Evolutionary conservation across 2,113 vertebrate genomes (phyloP), one percentile per base, ranked within the genome.

Genomic region (Polypterus bichir): DNA sequence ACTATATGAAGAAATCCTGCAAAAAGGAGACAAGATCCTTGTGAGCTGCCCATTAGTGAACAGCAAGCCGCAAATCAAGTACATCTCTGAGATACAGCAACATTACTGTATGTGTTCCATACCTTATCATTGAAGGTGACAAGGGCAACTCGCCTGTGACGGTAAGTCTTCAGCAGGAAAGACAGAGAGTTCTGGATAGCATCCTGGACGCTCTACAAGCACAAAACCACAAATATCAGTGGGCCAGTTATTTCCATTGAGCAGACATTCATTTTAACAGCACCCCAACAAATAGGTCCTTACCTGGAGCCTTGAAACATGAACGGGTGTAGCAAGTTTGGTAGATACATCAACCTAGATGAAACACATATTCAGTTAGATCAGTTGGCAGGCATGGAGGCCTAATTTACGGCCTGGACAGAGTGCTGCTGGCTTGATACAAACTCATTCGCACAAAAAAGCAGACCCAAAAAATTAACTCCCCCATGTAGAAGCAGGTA

Each of bases 41-140:
- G 27, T 27, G 27, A 1, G 27, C 27, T 27, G n/a, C 5, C 48
- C 47, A 47, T 6, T 52, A 57, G 6, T 10, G 49, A 56, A 55
- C 54, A 46, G 58, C 9, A 7, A 8, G 3, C 46, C 45, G 47
- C 3, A 53, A 3, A 11, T 11, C 46, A 47, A n/a, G 3, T 4
- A 9, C n/a, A 6, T 11, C 9, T 48, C 46, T 48, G 10, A 51
- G 55, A 48, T 51, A 51, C 49, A 51, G 49, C 49, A 6, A 51
- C 49, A 6, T 7, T 51, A 27, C 27, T 1, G 27, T 27, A 27
- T 27, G 27, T 27, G 1, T 27, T 47, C 27, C 10, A 11, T 68
- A 83, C 84, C 76, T 86, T 79, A 46, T 86, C 71, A 3, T 77
- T 80, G 63, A 86, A 86, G 0, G 84, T 85, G 47, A 86, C 81